These are phyloP conservation scores for Pandemis heparana DNA, from an alignment of 2,888 invertebrate genomes.

Conservation along the genomic window DNA sequence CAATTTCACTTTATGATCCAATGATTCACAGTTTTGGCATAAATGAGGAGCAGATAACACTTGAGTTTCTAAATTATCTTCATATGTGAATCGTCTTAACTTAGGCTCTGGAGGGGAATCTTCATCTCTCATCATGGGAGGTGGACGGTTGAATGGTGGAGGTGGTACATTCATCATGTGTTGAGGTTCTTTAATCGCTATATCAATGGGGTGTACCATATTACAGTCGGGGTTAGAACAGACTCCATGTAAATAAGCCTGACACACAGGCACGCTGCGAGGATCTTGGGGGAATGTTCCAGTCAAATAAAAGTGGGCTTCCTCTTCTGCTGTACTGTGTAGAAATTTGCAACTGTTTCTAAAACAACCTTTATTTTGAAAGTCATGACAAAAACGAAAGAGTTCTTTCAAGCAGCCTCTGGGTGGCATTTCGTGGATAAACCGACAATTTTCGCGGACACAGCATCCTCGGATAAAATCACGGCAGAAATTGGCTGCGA, in stretches of 20 bases:
- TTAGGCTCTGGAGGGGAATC: slow-evolving; percentile 79
- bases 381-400: slow-evolving; percentile 86
- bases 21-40: slow-evolving; percentile 73
- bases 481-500: slow-evolving; percentile 70
- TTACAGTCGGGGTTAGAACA: slow-evolving; percentile 82
- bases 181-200: slow-evolving; percentile 58
- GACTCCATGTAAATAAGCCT: slow-evolving; percentile 85
- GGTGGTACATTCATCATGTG: slow-evolving; percentile 56
- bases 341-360: slow-evolving; percentile 88
- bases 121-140: slow-evolving; percentile 67
- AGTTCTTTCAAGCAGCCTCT: slow-evolving; percentile 69
- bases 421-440: slow-evolving; percentile 74
- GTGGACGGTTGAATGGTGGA: slow-evolving; percentile 61
- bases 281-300: slow-evolving; percentile 86
- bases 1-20: slow-evolving; percentile 77
- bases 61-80: slow-evolving; percentile 71
- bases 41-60: slow-evolving; percentile 60
- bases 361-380: slow-evolving; percentile 89
- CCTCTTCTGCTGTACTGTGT: slow-evolving; percentile 89
- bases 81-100: slow-evolving; percentile 70
- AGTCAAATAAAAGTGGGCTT: slow-evolving; percentile 88
- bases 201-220: slow-evolving; percentile 66
- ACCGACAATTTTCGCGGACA: slow-evolving; percentile 83
- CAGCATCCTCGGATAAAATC: slow-evolving; percentile 83
- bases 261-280: slow-evolving; percentile 83